Evolutionary conservation across 2,888 invertebrate species (phyloP).

Genomic region (Hydropsyche betteni): DNA sequence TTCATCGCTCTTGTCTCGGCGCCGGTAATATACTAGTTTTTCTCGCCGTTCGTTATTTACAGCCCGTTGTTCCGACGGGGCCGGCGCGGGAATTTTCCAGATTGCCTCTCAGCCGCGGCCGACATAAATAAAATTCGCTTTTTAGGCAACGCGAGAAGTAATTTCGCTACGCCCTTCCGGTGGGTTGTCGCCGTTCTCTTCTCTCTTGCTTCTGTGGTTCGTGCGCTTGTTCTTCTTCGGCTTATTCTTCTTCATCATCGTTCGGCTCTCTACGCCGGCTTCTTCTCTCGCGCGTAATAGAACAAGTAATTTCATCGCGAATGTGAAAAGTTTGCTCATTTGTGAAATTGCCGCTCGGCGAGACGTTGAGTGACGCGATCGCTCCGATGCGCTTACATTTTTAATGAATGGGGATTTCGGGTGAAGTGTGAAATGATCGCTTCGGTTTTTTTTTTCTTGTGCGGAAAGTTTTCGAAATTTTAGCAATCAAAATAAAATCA

Average conservation of each 20-base stretch:
- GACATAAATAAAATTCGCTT: slow-evolving; percentile 36
- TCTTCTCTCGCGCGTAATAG: slow-evolving; percentile 43
- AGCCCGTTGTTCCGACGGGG: not conserved
- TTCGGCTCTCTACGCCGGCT: not conserved
- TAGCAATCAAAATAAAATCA: too few species aligned
- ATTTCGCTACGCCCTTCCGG: slow-evolving; percentile 10
- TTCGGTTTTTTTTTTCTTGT: not conserved
- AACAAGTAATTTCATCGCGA: slow-evolving; percentile 51
- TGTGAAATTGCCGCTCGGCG: slow-evolving; percentile 49
- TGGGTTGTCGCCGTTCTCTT: not conserved
- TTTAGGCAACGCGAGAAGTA: slow-evolving; percentile 31
- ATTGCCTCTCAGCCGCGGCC: slow-evolving; percentile 34
- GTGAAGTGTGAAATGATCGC: slow-evolving; percentile 30
- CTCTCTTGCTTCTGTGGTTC: too few species aligned
- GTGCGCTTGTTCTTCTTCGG: too few species aligned
- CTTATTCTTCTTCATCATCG: too few species aligned
- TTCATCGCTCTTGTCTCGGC: slow-evolving; percentile 31
- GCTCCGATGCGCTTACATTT: slow-evolving; percentile 41
- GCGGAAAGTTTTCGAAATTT: too few species aligned
- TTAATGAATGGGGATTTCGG: slow-evolving; percentile 34
- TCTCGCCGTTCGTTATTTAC: slow-evolving; percentile 27
- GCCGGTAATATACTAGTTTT: slow-evolving; percentile 31
- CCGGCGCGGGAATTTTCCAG: slow-evolving; percentile 30
- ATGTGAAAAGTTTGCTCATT: slow-evolving; percentile 52
- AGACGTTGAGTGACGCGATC: slow-evolving; percentile 41